A percentile compares a stretch with the other conserved stretches of the same genome.
Conservation (phyloP, 2,888 invertebrate species). For the Cosmia trapezina region DNA sequence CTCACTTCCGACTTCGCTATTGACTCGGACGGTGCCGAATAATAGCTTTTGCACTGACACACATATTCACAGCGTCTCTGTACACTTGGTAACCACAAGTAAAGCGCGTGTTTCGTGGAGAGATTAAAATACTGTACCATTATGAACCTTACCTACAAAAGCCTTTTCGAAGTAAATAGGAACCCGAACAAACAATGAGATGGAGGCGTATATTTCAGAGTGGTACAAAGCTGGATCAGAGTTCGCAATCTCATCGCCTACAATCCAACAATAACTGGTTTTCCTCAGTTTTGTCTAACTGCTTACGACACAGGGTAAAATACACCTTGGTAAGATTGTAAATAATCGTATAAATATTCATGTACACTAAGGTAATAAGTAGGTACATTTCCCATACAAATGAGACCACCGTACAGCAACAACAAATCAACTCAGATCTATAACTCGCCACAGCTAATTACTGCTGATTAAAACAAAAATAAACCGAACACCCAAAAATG, state of each 20-base stretch:
- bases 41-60: no score
- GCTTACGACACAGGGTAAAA: conserved; percentile 13
- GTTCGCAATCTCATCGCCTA: conserved; percentile 38
- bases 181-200: conserved; percentile 18
- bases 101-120: no score
- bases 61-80: no score
- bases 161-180: neutral
- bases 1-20: no score
- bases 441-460: conserved; percentile 53
- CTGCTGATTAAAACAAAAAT: conserved; percentile 37
- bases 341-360: neutral
- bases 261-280: conserved; percentile 41
- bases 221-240: conserved; percentile 14
- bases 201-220: conserved; percentile 23
- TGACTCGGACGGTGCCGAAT: no score
- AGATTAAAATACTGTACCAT: neutral
- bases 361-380: neutral
- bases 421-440: conserved; percentile 40
- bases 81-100: no score
- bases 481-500: conserved; percentile 30
- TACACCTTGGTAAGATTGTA: neutral
- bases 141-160: neutral
- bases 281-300: conserved; percentile 23
- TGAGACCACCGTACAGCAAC: conserved; percentile 15
- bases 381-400: conserved; percentile 18